Percentiles rank a stretch among this genome's conserved stretches.
Conservation (phyloP, 1,140 invertebrate species). For the Scaptomyza montana region DNA sequence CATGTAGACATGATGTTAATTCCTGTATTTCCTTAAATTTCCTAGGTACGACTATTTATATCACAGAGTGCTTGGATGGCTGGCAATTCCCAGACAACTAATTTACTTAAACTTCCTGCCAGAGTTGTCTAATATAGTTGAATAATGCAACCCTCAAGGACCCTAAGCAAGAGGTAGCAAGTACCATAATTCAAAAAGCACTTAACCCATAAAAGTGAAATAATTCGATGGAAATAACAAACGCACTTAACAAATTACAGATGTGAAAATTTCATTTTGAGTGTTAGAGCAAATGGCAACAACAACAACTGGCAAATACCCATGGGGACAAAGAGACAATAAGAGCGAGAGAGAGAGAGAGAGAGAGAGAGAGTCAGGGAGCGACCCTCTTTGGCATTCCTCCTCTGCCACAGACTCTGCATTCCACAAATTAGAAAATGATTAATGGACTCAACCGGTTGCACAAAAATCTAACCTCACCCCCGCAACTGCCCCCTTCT, state of each 20-base stretch:
- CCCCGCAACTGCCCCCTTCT: neutral
- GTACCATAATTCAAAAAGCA: constrained; percentile 78
- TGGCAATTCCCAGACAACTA: constrained; percentile 70
- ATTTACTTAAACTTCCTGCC: constrained; percentile 58
- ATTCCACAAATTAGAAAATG: constrained; percentile 84
- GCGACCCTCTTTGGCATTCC: constrained; percentile 45
- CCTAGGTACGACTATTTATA: no score
- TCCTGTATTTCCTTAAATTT: no score
- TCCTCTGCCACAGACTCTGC: constrained; percentile 44
- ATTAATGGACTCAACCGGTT: constrained; percentile 84
- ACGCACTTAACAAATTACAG: constrained; percentile 84
- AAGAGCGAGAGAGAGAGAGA: no score
- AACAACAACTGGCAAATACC: constrained; percentile 5
- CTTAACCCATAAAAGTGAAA: constrained; percentile 83
- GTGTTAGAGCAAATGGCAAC: constrained; percentile 31
- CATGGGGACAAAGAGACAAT: constrained; percentile 6
- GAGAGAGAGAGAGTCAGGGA: neutral
- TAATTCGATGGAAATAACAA: constrained; percentile 82
- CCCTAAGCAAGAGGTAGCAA: neutral
- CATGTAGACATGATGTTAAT: no score
- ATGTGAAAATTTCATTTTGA: constrained; percentile 83
- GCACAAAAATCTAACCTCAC: constrained; percentile 46
- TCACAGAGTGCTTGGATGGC: no score
- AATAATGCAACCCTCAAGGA: constrained; percentile 47
- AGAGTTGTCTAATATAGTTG: constrained; percentile 27